Evolutionary conservation across 2,888 invertebrate genomes (phyloP).

Genomic region (Scaptomyza cyrtandrae): DNA sequence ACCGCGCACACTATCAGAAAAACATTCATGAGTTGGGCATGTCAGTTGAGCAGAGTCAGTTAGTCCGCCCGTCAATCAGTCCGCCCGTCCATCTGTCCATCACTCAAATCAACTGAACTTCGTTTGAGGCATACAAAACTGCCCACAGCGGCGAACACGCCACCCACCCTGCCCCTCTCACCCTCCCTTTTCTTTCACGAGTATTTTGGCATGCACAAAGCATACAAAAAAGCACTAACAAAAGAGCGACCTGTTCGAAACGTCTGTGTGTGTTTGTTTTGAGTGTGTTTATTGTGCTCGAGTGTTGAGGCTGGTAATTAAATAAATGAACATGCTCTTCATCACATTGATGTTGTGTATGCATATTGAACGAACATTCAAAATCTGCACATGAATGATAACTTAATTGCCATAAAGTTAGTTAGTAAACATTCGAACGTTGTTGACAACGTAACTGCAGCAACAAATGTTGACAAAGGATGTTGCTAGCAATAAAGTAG

Average conservation of each 20-base stretch:
- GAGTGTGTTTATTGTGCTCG: conserved; percentile 8
- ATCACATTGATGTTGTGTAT: background rate
- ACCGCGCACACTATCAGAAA: conserved; percentile 44
- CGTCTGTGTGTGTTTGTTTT: conserved; percentile 8
- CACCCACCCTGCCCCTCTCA: conserved; percentile 12
- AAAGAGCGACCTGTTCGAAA: conserved; percentile 38
- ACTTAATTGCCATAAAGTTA: background rate
- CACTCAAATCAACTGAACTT: conserved; percentile 65
- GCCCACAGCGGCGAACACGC: conserved; percentile 56
- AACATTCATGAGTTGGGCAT: conserved; percentile 63
- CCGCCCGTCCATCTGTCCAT: conserved; percentile 28
- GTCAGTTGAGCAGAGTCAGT: conserved; percentile 39
- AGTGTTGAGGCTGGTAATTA: conserved; percentile 42
- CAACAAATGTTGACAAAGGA: background rate
- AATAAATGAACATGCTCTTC: conserved; percentile 38
- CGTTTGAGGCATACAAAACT: conserved; percentile 52
- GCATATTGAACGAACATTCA: background rate
- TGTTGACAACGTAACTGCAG: too few relatives aligned
- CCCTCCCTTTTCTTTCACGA: conserved; percentile 49
- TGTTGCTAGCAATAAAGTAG: conserved; percentile 1
- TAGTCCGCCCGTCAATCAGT: conserved; percentile 19
- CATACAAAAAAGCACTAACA: conserved; percentile 56
- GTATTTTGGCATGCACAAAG: conserved; percentile 68
- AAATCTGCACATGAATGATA: background rate
- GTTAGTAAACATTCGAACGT: too few relatives aligned